Base-by-base conservation (phyloP, 2,888 invertebrate species). In the Antheraea yamamai region DNA sequence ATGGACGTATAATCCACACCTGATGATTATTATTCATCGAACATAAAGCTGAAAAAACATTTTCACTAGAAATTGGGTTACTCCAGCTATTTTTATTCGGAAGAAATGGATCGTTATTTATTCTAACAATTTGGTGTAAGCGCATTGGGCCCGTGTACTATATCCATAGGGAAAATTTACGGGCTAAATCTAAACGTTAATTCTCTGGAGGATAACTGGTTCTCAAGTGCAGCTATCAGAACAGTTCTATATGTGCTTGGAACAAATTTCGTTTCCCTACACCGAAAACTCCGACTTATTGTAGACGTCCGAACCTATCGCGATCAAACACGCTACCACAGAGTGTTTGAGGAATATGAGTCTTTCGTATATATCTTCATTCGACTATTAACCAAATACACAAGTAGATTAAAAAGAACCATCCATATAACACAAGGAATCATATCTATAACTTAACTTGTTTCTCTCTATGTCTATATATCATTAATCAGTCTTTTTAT, bases 1-100 rank as follows among this genome's bases (percentile, higher is more conserved):
- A 58, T 61, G 71, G 64, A 71, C n/a, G 39, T 70, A 18, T 39
- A 20, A 70, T 70, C n/a, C n/a, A 70, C 70, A 70, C 70, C 39
- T 39, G n/a, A 70, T 70, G 8, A 39, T 70, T 70, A 39, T 70
- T 70, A 70, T 39, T 39, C 70, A 70, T 70, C 39, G 70, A 39
- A 39, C 20, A 70, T 39, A 70, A 39, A 20, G 39, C 39, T 70
- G 39, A 10, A 39, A 70, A 39, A 70, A n/a, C n/a, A 70, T 39
- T 39, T 70, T 39, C 4, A 70, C 10, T 20, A n/a, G n/a, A 30
- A 26, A 66, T n/a, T 39, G 10, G 7, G 12, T n/a, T n/a, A 18
- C 20, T 39, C 10, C 30, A 4, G 3, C 6, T 30, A 14, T 0
- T 16, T 66, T 26, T 16, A 16, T 10, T 14, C 64, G 26, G 30